A percentile compares a stretch with the other conserved stretches of the same genome.
Evolutionary conservation across 2,797 vertebrate species (phyloP).

Genomic region (Enteromius afrohamiltoni): DNA sequence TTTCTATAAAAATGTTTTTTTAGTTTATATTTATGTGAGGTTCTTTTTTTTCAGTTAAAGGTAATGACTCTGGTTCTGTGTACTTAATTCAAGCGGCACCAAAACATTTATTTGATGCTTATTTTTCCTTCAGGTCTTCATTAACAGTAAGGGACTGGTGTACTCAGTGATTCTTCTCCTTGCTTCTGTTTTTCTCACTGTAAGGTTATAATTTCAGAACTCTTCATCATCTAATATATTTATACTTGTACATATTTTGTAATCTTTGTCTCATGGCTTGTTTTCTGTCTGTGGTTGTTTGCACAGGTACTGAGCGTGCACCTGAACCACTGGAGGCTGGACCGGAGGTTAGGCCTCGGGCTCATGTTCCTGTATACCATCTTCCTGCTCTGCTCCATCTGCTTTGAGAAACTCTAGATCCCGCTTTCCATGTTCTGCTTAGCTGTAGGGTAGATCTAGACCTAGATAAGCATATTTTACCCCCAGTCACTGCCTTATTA

Average conservation of each 20-base stretch:
- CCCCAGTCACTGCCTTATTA: conserved; percentile 36
- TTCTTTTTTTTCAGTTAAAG: background rate
- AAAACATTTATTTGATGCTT: background rate
- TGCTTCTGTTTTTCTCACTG: conserved; percentile 81
- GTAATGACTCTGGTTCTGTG: background rate
- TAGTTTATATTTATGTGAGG: background rate
- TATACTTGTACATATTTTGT: background rate
- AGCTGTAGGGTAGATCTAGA: conserved; percentile 7
- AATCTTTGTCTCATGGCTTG: background rate
- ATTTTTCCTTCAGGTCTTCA: conserved; percentile 73
- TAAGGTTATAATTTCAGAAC: conserved; percentile 66
- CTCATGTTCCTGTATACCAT: conserved; percentile 78
- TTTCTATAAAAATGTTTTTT: background rate
- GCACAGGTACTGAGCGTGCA: conserved; percentile 80
- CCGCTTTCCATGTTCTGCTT: background rate
- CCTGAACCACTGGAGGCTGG: conserved; percentile 81
- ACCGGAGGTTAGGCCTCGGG: conserved; percentile 77
- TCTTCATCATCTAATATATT: background rate
- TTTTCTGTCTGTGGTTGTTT: conserved; percentile 14
- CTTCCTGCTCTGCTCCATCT: conserved; percentile 81
- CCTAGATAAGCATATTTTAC: conserved; percentile 1
- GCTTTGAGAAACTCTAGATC: conserved; percentile 76
- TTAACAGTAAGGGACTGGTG: conserved; percentile 83
- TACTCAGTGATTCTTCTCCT: conserved; percentile 83
- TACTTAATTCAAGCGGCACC: background rate